Evolutionary conservation across 2,113 vertebrate species (phyloP).

Genomic region (Gadus macrocephalus): DNA sequence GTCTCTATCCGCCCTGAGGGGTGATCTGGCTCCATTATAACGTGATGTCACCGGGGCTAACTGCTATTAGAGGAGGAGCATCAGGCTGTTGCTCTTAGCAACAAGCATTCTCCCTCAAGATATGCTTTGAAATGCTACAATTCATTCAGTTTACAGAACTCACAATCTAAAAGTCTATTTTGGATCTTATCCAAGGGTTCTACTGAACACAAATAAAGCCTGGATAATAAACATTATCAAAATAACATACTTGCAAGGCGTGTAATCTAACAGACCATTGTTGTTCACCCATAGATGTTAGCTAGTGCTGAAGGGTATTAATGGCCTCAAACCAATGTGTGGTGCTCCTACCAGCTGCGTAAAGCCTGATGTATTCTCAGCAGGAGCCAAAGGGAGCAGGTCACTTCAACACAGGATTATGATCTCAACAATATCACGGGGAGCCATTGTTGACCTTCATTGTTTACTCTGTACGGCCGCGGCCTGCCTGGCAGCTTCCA

Average conservation of each 20-base stretch:
- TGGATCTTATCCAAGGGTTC: too few species aligned
- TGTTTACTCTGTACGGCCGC: conserved; percentile 5
- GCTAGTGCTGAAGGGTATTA: not conserved
- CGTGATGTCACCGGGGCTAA: not conserved
- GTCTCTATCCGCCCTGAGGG: not conserved
- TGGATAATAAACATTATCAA: too few species aligned
- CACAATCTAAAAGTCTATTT: not conserved
- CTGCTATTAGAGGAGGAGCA: not conserved
- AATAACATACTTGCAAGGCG: not conserved
- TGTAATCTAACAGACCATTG: not conserved
- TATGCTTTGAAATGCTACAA: too few species aligned
- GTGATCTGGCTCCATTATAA: not conserved
- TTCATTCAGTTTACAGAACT: not conserved
- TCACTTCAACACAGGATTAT: not conserved
- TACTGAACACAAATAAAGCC: too few species aligned
- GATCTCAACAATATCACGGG: not conserved
- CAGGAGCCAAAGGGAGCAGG: not conserved
- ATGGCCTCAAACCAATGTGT: not conserved
- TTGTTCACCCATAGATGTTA: not conserved
- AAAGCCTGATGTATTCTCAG: not conserved
- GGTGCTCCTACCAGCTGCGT: not conserved
- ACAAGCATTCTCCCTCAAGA: not conserved
- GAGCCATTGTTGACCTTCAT: not conserved
- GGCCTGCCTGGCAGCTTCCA: conserved; percentile 2
- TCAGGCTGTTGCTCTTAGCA: not conserved